A percentile compares a stretch with the other conserved stretches of the same genome.
Evolutionary conservation across 64 coral and sea anemone species (phyloP).

Genomic region (Pachyseris speciosa): DNA sequence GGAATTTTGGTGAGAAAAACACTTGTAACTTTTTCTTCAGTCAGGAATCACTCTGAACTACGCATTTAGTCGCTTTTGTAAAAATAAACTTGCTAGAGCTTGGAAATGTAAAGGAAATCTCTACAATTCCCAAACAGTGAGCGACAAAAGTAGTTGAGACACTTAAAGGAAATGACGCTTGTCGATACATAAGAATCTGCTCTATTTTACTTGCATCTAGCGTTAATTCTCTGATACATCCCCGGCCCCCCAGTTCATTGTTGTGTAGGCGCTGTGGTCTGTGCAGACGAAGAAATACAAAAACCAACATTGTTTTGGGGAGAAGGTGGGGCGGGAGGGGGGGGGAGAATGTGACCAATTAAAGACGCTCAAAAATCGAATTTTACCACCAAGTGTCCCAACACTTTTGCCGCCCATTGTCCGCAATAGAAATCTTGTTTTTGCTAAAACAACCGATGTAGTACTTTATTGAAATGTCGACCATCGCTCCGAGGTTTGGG

Average conservation of each 20-base stretch:
- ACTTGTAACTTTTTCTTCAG: background rate
- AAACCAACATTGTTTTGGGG: background rate
- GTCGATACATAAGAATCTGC: background rate
- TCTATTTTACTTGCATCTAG: background rate
- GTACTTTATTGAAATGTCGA: too few relatives aligned
- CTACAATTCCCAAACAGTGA: too few relatives aligned
- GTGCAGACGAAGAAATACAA: background rate
- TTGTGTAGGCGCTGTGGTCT: background rate
- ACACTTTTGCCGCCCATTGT: too few relatives aligned
- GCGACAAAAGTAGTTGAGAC: background rate
- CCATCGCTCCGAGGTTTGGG: too few relatives aligned
- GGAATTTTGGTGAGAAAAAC: constrained; percentile 11
- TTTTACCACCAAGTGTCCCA: background rate
- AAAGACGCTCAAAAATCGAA: background rate
- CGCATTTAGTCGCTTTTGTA: too few relatives aligned
- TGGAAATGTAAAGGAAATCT: too few relatives aligned
- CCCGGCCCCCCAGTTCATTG: background rate
- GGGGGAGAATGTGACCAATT: background rate
- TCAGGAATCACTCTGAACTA: too few relatives aligned
- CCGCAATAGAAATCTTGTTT: too few relatives aligned
- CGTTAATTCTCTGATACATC: background rate
- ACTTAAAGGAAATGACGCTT: background rate
- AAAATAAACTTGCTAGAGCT: too few relatives aligned
- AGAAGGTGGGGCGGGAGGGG: background rate
- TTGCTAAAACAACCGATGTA: too few relatives aligned